Base-by-base conservation (phyloP, 2,113 vertebrate species). In the Motacilla alba region DNA sequence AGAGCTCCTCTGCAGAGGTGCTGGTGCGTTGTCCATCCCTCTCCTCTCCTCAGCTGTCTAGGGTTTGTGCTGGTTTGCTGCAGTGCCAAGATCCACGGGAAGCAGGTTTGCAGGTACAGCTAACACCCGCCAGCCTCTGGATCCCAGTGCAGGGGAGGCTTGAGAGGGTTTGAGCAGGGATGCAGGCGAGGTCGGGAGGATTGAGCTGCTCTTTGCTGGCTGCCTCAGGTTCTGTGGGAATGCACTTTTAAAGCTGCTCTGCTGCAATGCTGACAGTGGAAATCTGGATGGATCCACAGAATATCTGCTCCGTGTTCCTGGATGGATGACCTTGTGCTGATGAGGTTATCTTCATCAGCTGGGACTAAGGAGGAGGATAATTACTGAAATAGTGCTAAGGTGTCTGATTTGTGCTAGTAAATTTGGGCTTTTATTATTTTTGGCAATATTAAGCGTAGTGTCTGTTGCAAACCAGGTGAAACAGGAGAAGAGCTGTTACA, bases 91-190 rank as follows among this genome's bases (percentile, higher is more conserved):
- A 69, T 30, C 53, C 0, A 2, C 39, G 10, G 73, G 53, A 63
- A 21, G 39, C 4, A 8, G 56, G 13, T 80, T 72, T 80, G 73
- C 77, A 89, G 80, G 63, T 72, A 46, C 41, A 19, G 72, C 58
- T 7, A 8, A 37, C 39, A 4, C 44, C 52, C 3, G 2, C 19
- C 33, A 85, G 41, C 62, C 58, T 63, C 35, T 0, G 1, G 11
- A 5, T 60, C 60, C 43, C 8, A 6, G 46, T 0, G 31, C 35
- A 14, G 60, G 10, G 24, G 19, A 66, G 50, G 15, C 23, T 18
- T 58, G 1, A 16, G 41, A 2, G 19, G 27, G 20, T 55, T 69
- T 89, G 14, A 2, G 2, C 44, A 16, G 74, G 59, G 59, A 14
- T 33, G 27, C 35, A 41, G 56, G 22, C 14, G 17, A 30, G 31